Base-by-base conservation (phyloP, 2,888 invertebrate species). In the Trachelus stipa region DNA sequence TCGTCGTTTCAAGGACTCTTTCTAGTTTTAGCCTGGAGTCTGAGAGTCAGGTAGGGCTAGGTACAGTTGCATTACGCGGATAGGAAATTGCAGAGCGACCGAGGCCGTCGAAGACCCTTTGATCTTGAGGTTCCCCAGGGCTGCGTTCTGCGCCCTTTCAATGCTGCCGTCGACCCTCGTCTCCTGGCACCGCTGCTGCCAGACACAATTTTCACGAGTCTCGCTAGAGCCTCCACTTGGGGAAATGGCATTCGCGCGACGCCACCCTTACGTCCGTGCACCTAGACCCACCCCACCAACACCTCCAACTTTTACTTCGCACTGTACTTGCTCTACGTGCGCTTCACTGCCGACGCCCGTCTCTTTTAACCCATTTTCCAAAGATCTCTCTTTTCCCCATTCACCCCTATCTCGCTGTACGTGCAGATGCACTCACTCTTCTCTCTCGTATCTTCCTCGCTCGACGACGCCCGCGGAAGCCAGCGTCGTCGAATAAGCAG, bases 191-290 rank as follows among this genome's bases (percentile, higher is more conserved):
- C 40, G 9, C 56, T 9, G 84, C 81, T 88, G 88, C 87, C 87
- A 90, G 88, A 88, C 89, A 86, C 89, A 87, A 90, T 90, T 90
- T 89, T 89, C 89, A 87, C 87, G 83, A 87, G 85, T 83, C 84
- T 83, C 85, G 2, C 56, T 0, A 56, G 23, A 56, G 23, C 56
- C 56, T 56, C 73, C 79, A 76, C 79, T 73, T 76, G 73, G 76
- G 79, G 78, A 79, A 79, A 77, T 80, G 77, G 76, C 80, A 75
- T 80, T 76, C 78, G 68, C 73, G 31, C 71, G 71, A 71, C 31
- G 12, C 71, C 69, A 30, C 69, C 71, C 71, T 34, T 71, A 31
- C 31, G 12, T 31, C 71, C 4, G 33, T 31, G 31, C 4, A 34
- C 71, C 12, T 1, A 31, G 34, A 31, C 23, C n/a, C 33, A 12